Conservation (phyloP, 2,113 vertebrate genomes). For the Anarhynchus alexandrinus region DNA sequence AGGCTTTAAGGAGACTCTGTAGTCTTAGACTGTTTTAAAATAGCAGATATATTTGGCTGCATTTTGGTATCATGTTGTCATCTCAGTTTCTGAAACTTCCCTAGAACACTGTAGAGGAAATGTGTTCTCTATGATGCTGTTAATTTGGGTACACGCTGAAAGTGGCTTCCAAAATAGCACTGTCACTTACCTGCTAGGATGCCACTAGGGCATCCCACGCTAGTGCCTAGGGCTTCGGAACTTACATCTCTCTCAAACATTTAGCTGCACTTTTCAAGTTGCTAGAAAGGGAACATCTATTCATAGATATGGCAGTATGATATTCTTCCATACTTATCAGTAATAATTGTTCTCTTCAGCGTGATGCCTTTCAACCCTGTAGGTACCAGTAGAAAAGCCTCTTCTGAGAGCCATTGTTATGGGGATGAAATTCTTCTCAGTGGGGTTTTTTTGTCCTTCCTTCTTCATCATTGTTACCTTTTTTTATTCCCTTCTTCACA, state of each 20-base stretch:
- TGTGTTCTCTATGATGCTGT: not conserved
- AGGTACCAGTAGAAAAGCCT: not conserved
- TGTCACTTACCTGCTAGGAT: constrained; percentile 6
- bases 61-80: not conserved
- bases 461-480: not conserved
- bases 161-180: not conserved
- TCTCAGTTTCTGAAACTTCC: not conserved
- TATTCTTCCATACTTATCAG: not conserved
- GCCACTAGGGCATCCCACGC: not conserved
- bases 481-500: not conserved
- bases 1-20: not conserved
- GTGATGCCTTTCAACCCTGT: not conserved
- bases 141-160: not conserved
- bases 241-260: not conserved
- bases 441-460: not conserved
- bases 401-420: not conserved
- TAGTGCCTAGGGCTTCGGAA: not conserved
- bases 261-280: constrained; percentile 30
- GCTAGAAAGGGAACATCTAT: not conserved
- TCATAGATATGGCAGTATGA: not conserved
- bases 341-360: not conserved
- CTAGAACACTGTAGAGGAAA: not conserved
- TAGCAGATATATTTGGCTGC: not conserved
- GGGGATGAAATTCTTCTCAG: not conserved
- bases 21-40: not conserved